Percentiles rank a stretch among this genome's conserved stretches.
phyloP scores from a whole-genome alignment of 2,797 vertebrate genomes.

The Chloroceryle amazona region DNA sequence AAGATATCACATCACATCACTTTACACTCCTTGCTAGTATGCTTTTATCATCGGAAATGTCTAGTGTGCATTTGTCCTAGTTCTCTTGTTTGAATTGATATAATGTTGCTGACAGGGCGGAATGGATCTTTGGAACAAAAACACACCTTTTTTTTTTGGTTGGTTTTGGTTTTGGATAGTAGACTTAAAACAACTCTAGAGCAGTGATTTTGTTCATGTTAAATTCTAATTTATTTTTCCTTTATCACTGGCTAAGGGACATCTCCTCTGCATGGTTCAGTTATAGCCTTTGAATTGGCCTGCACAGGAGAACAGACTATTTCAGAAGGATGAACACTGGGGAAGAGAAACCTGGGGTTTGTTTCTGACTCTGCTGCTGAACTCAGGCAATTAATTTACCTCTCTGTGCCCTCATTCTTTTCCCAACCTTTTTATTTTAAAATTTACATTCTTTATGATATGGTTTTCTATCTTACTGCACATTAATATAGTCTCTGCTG shows the following conservation, averaged over 20 bases:
- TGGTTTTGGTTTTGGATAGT: background rate
- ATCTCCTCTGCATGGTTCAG: background rate
- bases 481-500: background rate
- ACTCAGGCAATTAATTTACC: background rate
- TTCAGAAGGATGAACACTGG: background rate
- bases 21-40: background rate
- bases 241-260: background rate
- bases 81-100: background rate
- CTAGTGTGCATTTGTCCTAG: background rate
- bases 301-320: fast-evolving
- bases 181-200: background rate
- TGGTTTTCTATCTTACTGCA: background rate
- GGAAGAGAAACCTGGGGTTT: background rate
- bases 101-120: background rate
- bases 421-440: background rate
- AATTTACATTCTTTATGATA: background rate
- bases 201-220: background rate
- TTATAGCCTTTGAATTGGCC: background rate
- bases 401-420: background rate
- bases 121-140: background rate
- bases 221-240: background rate
- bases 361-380: background rate
- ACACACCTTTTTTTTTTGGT: fast-evolving
- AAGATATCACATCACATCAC: background rate
- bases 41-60: background rate